Conservation (phyloP, 2,888 invertebrate species). For the Leucophenga maculata region DNA sequence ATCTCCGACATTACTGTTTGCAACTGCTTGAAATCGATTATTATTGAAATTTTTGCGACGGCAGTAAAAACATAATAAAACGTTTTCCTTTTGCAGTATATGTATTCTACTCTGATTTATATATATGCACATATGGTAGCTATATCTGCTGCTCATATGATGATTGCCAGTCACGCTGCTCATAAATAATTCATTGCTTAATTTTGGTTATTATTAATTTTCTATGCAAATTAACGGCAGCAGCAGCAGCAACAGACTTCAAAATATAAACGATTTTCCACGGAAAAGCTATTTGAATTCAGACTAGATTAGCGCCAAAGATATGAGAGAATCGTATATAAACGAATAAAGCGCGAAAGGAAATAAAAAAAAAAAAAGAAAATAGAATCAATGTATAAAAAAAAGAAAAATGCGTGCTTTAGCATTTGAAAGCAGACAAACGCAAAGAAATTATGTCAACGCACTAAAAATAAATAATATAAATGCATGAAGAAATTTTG, state of each 20-base stretch:
- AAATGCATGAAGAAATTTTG: conserved; percentile 14
- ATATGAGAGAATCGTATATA: too few relatives aligned
- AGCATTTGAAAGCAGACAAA: neutral
- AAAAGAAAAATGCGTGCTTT: too few relatives aligned
- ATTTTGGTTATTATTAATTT: conserved; percentile 58
- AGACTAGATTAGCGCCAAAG: too few relatives aligned
- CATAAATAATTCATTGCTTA: conserved; percentile 41
- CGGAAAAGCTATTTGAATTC: neutral
- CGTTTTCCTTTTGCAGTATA: neutral
- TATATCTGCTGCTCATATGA: too few relatives aligned
- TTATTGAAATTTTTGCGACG: neutral
- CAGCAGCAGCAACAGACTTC: neutral
- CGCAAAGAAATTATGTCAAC: conserved; percentile 21
- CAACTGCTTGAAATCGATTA: neutral
- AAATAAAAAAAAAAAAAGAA: too few relatives aligned
- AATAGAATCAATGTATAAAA: too few relatives aligned
- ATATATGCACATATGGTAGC: too few relatives aligned
- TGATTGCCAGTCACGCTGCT: neutral
- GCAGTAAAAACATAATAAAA: neutral
- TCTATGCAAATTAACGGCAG: neutral
- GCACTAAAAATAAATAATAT: conserved; percentile 1
- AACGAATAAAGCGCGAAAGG: too few relatives aligned
- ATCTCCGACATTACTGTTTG: too few relatives aligned
- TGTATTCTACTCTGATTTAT: neutral
- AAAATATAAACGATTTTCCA: neutral